A percentile compares a stretch with the other conserved stretches of the same genome.
These are phyloP conservation scores for Chionoecetes opilio DNA, from an alignment of 1,140 invertebrate genomes.

Conservation along the genomic window DNA sequence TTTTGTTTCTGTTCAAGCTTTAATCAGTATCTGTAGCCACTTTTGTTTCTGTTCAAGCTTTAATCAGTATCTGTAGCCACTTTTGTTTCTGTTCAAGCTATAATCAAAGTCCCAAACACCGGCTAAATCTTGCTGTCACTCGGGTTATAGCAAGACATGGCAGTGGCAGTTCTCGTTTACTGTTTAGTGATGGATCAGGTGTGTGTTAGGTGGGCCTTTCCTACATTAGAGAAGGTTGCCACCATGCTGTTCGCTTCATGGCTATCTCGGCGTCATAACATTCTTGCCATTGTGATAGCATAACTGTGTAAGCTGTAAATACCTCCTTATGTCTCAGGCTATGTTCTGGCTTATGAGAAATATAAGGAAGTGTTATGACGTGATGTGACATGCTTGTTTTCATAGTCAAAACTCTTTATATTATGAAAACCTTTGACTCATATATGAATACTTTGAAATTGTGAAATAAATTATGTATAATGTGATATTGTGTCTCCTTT, in stretches of 20 bases:
- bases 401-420: not conserved
- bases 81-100: not conserved
- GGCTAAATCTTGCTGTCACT: not conserved
- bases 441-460: constrained; percentile 6
- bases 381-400: not conserved
- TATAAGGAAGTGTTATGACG: not conserved
- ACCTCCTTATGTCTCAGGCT: not conserved
- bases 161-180: not conserved
- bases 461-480: not conserved
- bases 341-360: not conserved
- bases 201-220: not conserved
- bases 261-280: not conserved
- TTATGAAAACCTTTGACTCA: constrained; percentile 1
- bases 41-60: no score
- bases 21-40: no score
- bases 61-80: no score
- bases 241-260: not conserved
- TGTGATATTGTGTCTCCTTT: not conserved
- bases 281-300: no score
- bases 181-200: not conserved
- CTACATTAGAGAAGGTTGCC: constrained; percentile 15
- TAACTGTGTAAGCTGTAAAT: not conserved
- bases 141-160: not conserved
- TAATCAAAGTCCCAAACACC: not conserved
- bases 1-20: no score